Conservation (phyloP, 2,113 vertebrate genomes). For the Chloebia gouldiae region DNA sequence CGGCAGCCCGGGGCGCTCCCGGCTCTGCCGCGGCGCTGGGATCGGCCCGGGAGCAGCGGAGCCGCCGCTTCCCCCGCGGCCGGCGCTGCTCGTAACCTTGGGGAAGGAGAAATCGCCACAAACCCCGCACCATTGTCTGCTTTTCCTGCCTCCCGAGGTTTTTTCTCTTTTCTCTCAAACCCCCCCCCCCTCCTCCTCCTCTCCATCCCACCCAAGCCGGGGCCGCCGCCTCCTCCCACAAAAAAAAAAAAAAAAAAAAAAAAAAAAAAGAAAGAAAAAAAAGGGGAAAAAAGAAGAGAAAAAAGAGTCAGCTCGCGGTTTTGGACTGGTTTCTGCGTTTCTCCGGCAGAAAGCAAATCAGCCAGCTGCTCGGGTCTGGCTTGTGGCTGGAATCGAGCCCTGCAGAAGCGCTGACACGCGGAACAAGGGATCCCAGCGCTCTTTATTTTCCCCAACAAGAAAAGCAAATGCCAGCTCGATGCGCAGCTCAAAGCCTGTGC, state of each 20-base stretch:
- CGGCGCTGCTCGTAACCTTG: constrained; percentile 28
- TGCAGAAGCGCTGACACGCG: constrained; percentile 38
- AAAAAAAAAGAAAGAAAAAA: no score
- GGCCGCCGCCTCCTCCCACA: background rate
- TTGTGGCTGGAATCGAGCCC: background rate
- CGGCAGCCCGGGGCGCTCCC: background rate
- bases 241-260: no score
- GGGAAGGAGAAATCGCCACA: background rate
- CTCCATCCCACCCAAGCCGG: background rate
- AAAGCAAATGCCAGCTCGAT: constrained; percentile 33
- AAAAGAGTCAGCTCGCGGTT: background rate
- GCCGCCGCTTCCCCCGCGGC: background rate
- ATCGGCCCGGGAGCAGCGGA: background rate
- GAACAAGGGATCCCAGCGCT: constrained; percentile 19
- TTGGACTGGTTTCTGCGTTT: constrained; percentile 4
- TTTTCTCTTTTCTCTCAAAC: background rate
- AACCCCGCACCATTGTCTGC: background rate
- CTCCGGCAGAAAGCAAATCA: constrained; percentile 18
- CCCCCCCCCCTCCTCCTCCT: background rate
- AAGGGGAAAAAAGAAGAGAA: no score
- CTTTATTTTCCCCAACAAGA: constrained; percentile 12
- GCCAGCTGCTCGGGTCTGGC: constrained; percentile 27
- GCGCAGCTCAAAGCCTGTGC: constrained; percentile 21
- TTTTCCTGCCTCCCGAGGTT: background rate
- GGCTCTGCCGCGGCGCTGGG: no score